phyloP scores from a whole-genome alignment of 2,888 invertebrate species.

The Tridacna gigas region DNA sequence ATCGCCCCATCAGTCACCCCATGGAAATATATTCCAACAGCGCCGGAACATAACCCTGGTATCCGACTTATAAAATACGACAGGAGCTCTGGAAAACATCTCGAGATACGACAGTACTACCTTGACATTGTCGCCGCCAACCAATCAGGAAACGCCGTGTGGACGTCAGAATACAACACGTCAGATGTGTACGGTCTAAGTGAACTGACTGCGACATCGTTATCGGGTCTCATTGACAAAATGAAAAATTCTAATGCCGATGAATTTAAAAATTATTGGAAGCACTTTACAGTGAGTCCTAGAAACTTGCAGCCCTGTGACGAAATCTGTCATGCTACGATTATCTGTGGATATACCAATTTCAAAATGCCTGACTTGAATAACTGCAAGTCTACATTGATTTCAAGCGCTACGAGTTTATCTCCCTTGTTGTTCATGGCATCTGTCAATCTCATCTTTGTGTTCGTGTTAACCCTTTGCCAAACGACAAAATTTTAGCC shows the following conservation, averaged over 20 bases:
- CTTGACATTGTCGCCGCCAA: constrained; percentile 90
- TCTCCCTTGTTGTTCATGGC: neutral
- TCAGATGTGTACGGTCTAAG: constrained; percentile 91
- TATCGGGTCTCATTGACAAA: constrained; percentile 88
- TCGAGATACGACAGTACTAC: constrained; percentile 96
- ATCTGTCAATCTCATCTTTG: neutral
- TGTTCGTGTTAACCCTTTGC: neutral
- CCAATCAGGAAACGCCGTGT: constrained; percentile 89
- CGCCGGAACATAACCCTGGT: constrained; percentile 91
- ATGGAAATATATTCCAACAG: constrained; percentile 87
- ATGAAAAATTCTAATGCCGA: constrained; percentile 42
- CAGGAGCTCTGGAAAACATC: constrained; percentile 88
- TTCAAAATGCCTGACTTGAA: constrained; percentile 24
- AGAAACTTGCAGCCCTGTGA: constrained; percentile 49
- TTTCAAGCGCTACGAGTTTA: neutral
- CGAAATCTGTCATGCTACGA: constrained; percentile 55
- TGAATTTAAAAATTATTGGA: constrained; percentile 60
- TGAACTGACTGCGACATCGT: constrained; percentile 91
- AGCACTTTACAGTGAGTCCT: constrained; percentile 60
- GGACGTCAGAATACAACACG: constrained; percentile 94
- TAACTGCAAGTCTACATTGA: neutral
- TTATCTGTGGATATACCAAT: constrained; percentile 57
- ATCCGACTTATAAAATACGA: constrained; percentile 95
- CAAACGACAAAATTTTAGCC: too few species aligned
- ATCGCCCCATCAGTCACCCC: constrained; percentile 96